Conservation (phyloP, 2,797 vertebrate genomes). For the Neoniphon sammara region DNA sequence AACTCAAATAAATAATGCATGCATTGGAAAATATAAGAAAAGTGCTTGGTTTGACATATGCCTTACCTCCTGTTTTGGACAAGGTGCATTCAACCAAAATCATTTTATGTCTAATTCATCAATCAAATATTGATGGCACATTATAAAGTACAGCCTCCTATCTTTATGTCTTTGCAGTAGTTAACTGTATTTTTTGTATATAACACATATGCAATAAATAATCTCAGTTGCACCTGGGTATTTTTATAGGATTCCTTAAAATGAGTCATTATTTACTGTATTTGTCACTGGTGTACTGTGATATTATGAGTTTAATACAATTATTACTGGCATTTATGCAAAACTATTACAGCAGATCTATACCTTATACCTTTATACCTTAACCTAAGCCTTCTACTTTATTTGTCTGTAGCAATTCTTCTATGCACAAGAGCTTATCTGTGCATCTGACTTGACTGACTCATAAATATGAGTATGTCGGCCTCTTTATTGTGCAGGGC, state of each 20-base stretch:
- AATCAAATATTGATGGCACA: background rate
- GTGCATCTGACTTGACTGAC: background rate
- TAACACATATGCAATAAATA: background rate
- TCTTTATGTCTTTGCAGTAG: background rate
- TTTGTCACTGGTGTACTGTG: too few species aligned
- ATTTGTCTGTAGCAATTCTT: too few species aligned
- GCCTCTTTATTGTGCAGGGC: background rate
- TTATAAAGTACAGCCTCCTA: background rate
- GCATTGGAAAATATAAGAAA: too few species aligned
- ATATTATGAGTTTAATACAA: too few species aligned
- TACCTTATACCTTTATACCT: background rate
- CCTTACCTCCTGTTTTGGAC: too few species aligned
- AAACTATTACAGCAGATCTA: too few species aligned
- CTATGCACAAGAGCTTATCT: too few species aligned
- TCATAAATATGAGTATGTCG: background rate
- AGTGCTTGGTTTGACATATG: too few species aligned
- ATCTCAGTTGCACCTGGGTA: background rate
- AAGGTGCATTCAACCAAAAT: too few species aligned
- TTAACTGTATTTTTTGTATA: background rate
- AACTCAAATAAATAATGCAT: background rate
- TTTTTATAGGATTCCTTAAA: background rate
- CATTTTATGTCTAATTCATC: too few species aligned
- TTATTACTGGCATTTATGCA: too few species aligned
- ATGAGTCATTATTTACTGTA: background rate
- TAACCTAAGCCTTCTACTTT: background rate